Evolutionary conservation across 92 coral and sea anemone genomes (phyloP).

Genomic region (Plumapathes pennacea): DNA sequence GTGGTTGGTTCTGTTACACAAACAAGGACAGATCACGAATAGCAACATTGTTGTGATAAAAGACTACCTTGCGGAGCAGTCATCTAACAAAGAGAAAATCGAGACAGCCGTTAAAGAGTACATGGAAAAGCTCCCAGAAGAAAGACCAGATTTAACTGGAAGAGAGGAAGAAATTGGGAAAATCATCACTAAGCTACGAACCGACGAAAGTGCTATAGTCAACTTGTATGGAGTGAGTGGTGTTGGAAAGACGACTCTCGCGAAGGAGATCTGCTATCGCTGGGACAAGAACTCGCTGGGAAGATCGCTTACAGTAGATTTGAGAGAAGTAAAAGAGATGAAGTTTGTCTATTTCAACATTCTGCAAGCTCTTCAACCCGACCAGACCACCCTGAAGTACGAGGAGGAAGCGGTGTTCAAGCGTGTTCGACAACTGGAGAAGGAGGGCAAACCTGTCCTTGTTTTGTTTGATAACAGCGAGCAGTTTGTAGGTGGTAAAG

Average conservation of each 20-base stretch:
- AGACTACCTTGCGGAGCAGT: too few species aligned
- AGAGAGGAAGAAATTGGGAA: constrained; percentile 15
- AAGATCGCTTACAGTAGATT: constrained; percentile 21
- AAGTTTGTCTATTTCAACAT: constrained; percentile 19
- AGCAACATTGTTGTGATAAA: too few species aligned
- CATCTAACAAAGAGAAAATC: constrained; percentile 6
- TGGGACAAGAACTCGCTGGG: too few species aligned
- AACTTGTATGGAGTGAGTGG: constrained; percentile 56
- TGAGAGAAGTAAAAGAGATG: constrained; percentile 15
- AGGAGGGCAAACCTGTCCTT: not conserved
- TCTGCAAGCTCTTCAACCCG: constrained; percentile 17
- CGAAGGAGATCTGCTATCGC: constrained; percentile 13
- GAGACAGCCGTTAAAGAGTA: too few species aligned
- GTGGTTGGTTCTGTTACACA: too few species aligned
- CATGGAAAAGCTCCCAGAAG: too few species aligned
- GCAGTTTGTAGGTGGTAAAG: not conserved
- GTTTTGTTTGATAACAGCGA: constrained; percentile 21
- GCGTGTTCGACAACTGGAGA: constrained; percentile 6
- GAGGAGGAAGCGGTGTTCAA: constrained; percentile 20
- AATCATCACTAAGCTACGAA: constrained; percentile 1
- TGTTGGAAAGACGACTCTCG: constrained; percentile 64
- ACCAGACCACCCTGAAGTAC: not conserved
- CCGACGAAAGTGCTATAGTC: constrained; percentile 10
- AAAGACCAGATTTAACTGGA: too few species aligned
- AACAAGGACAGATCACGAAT: too few species aligned